phyloP scores from a whole-genome alignment of 1,140 invertebrate genomes.

The Drosophila pseudoananassae region DNA sequence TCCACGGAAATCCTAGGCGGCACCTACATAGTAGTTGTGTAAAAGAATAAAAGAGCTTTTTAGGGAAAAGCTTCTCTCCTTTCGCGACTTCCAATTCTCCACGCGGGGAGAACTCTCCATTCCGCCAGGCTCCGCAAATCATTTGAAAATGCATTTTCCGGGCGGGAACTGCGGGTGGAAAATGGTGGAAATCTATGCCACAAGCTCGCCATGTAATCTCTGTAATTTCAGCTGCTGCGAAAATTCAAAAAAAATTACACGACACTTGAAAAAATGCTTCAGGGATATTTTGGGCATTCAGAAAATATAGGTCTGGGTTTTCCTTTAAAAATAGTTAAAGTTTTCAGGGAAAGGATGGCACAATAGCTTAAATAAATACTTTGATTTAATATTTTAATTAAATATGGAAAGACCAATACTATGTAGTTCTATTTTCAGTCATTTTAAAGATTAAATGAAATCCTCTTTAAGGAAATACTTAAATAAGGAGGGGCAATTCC shows the following conservation, averaged over 20 bases:
- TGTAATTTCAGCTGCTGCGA: conserved; percentile 41
- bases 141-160: conserved; percentile 57
- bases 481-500: no score
- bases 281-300: neutral
- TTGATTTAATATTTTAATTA: no score
- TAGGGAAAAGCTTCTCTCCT: conserved; percentile 13
- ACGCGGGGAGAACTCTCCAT: conserved; percentile 33
- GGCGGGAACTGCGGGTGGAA: neutral
- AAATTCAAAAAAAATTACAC: conserved; percentile 11
- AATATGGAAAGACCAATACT: no score
- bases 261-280: conserved; percentile 10
- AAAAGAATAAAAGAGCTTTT: neutral
- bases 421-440: no score
- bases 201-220: conserved; percentile 50
- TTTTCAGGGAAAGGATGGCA: no score
- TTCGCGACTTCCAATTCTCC: conserved; percentile 38
- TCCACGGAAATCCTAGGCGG: conserved; percentile 20
- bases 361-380: no score
- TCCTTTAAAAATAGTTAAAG: no score
- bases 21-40: conserved; percentile 13
- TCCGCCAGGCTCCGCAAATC: conserved; percentile 22
- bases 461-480: no score
- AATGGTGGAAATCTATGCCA: conserved; percentile 45
- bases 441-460: no score
- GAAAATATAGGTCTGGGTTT: neutral